Conservation (phyloP, 2,797 vertebrate genomes). For the Artibeus jamaicensis region DNA sequence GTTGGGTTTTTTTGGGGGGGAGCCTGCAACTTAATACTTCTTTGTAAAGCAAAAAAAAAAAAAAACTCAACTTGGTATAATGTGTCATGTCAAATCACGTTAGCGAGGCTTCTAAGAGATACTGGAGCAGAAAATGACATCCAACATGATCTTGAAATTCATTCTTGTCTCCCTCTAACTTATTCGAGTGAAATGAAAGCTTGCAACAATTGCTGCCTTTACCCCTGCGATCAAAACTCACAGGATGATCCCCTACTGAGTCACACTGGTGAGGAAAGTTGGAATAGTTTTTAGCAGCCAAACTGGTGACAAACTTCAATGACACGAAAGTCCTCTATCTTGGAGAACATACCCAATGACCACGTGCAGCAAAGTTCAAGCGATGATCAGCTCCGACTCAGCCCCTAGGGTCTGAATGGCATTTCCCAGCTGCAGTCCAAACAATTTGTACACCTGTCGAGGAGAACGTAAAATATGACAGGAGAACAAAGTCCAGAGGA, state of each 20-base stretch:
- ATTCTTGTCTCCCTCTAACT: background rate
- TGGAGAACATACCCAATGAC: background rate
- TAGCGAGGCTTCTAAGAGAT: background rate
- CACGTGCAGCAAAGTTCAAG: background rate
- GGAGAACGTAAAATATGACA: slow-evolving; percentile 66
- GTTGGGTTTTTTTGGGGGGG: background rate
- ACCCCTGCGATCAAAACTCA: background rate
- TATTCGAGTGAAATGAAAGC: background rate
- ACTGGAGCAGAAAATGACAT: background rate
- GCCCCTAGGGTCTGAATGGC: background rate
- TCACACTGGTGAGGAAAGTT: background rate
- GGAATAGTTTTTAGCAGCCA: background rate
- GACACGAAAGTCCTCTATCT: background rate
- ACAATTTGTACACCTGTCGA: slow-evolving; percentile 73
- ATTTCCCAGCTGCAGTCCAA: background rate
- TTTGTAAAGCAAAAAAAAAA: background rate
- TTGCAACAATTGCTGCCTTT: background rate
- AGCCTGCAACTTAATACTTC: background rate
- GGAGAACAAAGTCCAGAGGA: slow-evolving; percentile 69
- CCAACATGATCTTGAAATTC: background rate
- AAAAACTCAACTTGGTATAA: too few species aligned
- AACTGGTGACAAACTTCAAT: background rate
- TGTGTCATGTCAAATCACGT: too few species aligned
- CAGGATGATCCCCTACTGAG: background rate
- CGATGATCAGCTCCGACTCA: background rate